phyloP scores from a whole-genome alignment of 2,888 invertebrate genomes.

The Plagiodera versicolora region DNA sequence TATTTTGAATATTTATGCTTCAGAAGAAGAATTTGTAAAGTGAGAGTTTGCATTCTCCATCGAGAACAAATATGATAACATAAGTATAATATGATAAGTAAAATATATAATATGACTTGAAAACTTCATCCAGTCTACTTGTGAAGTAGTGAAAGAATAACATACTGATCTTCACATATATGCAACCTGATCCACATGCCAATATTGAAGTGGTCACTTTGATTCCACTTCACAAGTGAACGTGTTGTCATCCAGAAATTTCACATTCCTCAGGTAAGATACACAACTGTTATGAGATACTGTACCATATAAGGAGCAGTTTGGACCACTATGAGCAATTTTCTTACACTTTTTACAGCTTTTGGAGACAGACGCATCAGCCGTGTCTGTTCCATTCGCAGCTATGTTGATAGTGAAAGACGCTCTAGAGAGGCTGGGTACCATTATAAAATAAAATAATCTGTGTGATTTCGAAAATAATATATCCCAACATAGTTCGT shows the following conservation, averaged over 20 bases:
- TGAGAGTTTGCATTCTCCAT: background rate
- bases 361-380: background rate
- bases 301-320: slow-evolving; percentile 1
- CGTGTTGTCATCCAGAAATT: slow-evolving; percentile 4
- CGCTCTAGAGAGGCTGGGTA: background rate
- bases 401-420: too few relatives aligned
- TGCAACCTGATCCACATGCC: background rate
- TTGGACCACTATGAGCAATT: slow-evolving; percentile 2
- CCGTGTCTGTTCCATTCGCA: background rate
- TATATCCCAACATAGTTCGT: background rate
- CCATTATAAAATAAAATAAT: slow-evolving; percentile 4
- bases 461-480: background rate
- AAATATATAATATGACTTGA: background rate
- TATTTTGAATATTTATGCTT: background rate
- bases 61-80: background rate
- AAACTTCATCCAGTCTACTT: background rate
- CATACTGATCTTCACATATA: slow-evolving; percentile 7
- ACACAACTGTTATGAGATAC: background rate
- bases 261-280: slow-evolving; percentile 6
- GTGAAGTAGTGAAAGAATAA: slow-evolving; percentile 4
- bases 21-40: background rate
- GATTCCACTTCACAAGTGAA: slow-evolving; percentile 4
- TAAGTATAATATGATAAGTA: background rate
- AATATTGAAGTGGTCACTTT: background rate
- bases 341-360: background rate